phyloP scores from a whole-genome alignment of 2,888 invertebrate species.

The Coelinius sp. region DNA sequence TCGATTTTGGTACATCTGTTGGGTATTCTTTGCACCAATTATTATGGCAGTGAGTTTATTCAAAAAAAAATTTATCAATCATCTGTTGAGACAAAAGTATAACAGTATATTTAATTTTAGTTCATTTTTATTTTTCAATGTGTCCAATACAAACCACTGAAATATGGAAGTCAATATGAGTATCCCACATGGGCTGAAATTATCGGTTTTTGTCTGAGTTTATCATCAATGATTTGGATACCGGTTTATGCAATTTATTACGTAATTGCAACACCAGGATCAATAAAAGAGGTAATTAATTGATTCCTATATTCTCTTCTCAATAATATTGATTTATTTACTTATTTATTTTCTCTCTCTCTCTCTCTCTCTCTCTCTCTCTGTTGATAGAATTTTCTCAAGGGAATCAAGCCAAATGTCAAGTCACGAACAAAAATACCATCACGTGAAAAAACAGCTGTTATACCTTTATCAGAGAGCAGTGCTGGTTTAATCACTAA shows the following conservation, averaged over 20 bases:
- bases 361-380: too few relatives aligned
- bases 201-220: slow-evolving; percentile 75
- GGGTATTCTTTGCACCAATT: slow-evolving; percentile 75
- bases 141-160: slow-evolving; percentile 74
- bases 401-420: slow-evolving; percentile 72
- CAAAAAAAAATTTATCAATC: background rate
- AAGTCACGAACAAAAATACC: slow-evolving; percentile 70
- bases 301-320: background rate
- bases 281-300: slow-evolving; percentile 72
- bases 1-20: slow-evolving; percentile 74
- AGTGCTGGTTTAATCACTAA: slow-evolving; percentile 70
- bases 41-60: slow-evolving; percentile 74
- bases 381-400: slow-evolving; percentile 72
- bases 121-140: slow-evolving; percentile 77
- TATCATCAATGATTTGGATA: slow-evolving; percentile 79
- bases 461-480: slow-evolving; percentile 73
- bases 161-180: slow-evolving; percentile 73
- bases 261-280: slow-evolving; percentile 72
- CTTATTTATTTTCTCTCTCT: background rate
- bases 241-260: slow-evolving; percentile 77
- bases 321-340: background rate
- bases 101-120: slow-evolving; percentile 68
- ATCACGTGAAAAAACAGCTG: slow-evolving; percentile 69
- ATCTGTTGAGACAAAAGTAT: slow-evolving; percentile 9
- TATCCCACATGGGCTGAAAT: slow-evolving; percentile 77